These are phyloP conservation scores for Seriola quinqueradiata DNA, from an alignment of 2,113 vertebrate genomes.

Conservation along the genomic window DNA sequence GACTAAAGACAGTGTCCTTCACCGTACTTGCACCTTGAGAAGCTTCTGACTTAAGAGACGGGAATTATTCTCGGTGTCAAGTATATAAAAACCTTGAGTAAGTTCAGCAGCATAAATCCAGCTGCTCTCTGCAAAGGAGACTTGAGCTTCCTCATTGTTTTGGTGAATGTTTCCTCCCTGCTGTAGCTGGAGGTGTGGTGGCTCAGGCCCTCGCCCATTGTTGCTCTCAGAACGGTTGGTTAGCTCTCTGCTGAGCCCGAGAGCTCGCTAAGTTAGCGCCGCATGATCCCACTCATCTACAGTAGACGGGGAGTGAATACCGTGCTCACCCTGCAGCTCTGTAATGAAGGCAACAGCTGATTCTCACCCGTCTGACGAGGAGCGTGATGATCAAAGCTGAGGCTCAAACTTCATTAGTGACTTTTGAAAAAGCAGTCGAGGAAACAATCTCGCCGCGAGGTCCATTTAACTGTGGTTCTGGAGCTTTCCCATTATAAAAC, in stretches of 20 bases:
- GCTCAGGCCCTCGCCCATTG: not conserved
- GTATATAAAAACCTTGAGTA: too few relatives aligned
- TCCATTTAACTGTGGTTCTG: too few relatives aligned
- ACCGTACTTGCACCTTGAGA: too few relatives aligned
- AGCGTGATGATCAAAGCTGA: not conserved
- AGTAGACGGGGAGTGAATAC: not conserved
- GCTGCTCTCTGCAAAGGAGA: not conserved
- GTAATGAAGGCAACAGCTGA: not conserved
- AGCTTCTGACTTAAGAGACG: too few relatives aligned
- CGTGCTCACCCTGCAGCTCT: not conserved
- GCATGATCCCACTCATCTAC: conserved; percentile 13
- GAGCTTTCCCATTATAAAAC: too few relatives aligned
- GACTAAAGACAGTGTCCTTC: too few relatives aligned
- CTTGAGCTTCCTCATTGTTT: conserved; percentile 1
- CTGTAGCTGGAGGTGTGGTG: not conserved
- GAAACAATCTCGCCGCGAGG: too few relatives aligned
- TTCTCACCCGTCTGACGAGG: conserved; percentile 6
- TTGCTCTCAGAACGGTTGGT: conserved; percentile 5
- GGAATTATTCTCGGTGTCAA: too few relatives aligned
- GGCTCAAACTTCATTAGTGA: too few relatives aligned
- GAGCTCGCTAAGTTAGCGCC: not conserved
- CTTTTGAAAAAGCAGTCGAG: too few relatives aligned
- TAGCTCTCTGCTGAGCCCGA: conserved; percentile 14
- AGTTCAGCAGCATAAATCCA: too few relatives aligned
- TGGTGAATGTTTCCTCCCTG: not conserved